These are phyloP conservation scores for Mormyrus iriodes DNA, from an alignment of 2,113 vertebrate genomes.

Conservation along the genomic window DNA sequence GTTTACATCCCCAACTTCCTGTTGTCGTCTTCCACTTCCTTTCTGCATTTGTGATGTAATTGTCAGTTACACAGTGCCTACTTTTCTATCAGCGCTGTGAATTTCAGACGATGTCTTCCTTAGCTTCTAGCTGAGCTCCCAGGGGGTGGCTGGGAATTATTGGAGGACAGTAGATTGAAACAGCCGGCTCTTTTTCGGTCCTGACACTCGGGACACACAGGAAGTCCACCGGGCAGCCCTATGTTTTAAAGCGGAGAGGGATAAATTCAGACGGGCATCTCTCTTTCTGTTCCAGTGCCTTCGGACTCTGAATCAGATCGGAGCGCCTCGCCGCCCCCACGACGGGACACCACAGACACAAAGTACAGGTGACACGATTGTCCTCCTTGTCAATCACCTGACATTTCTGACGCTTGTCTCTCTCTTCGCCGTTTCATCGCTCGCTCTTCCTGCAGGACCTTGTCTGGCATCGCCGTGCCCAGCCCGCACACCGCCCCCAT, in stretches of 20 bases:
- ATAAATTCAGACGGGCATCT: neutral
- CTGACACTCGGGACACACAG: neutral
- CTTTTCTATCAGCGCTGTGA: neutral
- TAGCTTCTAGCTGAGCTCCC: neutral
- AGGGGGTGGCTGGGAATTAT: neutral
- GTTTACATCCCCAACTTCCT: neutral
- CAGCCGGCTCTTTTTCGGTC: neutral
- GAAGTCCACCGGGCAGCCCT: neutral
- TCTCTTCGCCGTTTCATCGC: neutral
- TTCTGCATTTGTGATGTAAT: neutral
- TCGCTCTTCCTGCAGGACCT: constrained; percentile 37
- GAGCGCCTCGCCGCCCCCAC: constrained; percentile 54
- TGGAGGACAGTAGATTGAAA: neutral
- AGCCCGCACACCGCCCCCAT: constrained; percentile 49
- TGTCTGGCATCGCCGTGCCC: constrained; percentile 51
- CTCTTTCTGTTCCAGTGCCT: constrained; percentile 41
- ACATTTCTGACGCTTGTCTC: neutral
- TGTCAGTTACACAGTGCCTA: neutral
- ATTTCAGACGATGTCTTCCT: neutral
- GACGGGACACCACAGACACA: constrained; percentile 39
- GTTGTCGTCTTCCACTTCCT: neutral
- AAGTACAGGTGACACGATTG: constrained; percentile 53
- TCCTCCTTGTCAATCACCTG: neutral
- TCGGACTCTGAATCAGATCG: constrained; percentile 60
- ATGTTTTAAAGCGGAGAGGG: neutral